Percentiles rank a stretch among this genome's conserved stretches.
Conservation (phyloP, 2,888 invertebrate species). For the Ormyrus rosae region DNA sequence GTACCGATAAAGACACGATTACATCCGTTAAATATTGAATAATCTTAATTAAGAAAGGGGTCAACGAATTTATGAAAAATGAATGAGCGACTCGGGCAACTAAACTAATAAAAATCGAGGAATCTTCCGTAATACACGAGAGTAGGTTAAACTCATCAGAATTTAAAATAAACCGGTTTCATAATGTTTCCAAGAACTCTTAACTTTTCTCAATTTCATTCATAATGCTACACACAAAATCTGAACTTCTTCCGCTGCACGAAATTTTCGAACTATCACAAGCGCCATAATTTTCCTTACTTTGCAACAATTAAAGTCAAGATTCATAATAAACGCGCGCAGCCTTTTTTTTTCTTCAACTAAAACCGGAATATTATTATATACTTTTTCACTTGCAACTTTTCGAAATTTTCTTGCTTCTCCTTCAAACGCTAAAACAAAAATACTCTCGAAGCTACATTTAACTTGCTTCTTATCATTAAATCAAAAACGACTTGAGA, state of each 20-base stretch:
- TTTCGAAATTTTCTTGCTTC: no score
- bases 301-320: no score
- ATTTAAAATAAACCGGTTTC: constrained; percentile 13
- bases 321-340: not conserved
- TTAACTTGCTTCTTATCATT: no score
- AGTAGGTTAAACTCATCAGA: constrained; percentile 26
- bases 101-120: constrained; percentile 27
- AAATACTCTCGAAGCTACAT: no score
- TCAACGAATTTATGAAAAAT: constrained; percentile 9
- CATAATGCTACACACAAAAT: constrained; percentile 8
- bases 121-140: not conserved
- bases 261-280: no score
- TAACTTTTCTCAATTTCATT: constrained; percentile 21
- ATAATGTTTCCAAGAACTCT: not conserved
- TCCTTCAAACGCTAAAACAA: no score
- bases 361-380: not conserved
- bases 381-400: no score
- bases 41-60: not conserved
- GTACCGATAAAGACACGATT: no score
- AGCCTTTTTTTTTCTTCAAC: not conserved
- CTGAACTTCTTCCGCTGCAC: not conserved
- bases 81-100: constrained; percentile 7
- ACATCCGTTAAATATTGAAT: no score
- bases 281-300: no score
- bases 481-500: no score